These are phyloP conservation scores for Phortica okadai DNA, from an alignment of 2,888 invertebrate species.

Conservation along the genomic window DNA sequence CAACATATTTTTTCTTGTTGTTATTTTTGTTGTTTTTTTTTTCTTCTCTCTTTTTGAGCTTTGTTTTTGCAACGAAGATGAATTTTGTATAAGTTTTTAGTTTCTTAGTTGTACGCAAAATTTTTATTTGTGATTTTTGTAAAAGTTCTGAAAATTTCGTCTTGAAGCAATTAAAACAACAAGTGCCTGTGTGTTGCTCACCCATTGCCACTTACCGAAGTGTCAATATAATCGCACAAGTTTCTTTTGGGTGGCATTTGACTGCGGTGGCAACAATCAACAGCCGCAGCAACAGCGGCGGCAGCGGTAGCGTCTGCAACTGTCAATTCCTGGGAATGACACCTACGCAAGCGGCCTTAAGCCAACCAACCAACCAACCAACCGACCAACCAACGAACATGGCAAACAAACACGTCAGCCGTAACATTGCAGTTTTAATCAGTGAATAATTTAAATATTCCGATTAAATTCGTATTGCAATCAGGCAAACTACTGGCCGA, in stretches of 20 bases:
- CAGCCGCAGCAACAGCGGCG: conserved; percentile 1
- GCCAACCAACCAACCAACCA: neutral
- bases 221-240: conserved; percentile 12
- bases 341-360: conserved; percentile 48
- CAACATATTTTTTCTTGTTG: neutral
- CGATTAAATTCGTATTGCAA: conserved; percentile 65
- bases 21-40: neutral
- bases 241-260: conserved; percentile 58
- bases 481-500: conserved; percentile 21
- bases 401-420: conserved; percentile 46
- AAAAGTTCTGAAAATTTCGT: neutral
- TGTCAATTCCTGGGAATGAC: conserved; percentile 56
- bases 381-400: conserved; percentile 26
- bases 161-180: conserved; percentile 18
- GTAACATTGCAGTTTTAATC: conserved; percentile 68
- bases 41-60: neutral
- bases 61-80: neutral
- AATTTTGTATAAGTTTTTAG: too few species aligned
- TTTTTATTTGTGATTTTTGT: too few species aligned
- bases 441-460: conserved; percentile 75
- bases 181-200: neutral
- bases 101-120: too few species aligned
- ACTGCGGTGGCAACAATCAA: conserved; percentile 48
- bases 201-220: neutral
- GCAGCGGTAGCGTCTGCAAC: neutral